Percentiles rank a stretch among this genome's conserved stretches.
Conservation (phyloP, 2,888 invertebrate genomes). For the Lithophane leautieri region DNA sequence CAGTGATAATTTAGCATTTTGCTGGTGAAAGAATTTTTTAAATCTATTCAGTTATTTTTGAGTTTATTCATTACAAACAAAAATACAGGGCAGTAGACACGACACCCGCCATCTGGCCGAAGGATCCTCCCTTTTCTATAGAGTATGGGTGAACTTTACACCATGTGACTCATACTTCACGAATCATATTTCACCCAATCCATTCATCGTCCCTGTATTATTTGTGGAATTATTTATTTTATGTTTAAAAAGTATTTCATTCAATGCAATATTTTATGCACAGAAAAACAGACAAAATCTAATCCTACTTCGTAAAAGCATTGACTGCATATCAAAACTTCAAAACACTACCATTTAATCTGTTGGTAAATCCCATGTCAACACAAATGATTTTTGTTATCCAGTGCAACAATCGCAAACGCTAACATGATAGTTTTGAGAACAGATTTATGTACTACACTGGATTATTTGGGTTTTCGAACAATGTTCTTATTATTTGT, state of each 20-base stretch:
- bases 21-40: no score
- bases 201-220: no score
- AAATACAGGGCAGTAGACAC: no score
- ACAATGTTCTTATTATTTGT: neutral
- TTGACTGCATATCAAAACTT: neutral
- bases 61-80: no score
- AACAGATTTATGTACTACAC: neutral
- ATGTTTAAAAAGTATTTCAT: neutral
- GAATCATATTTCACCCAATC: no score
- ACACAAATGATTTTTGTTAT: constrained; percentile 12
- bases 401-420: neutral
- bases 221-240: no score
- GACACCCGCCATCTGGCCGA: no score
- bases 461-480: neutral
- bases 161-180: no score
- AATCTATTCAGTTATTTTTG: no score
- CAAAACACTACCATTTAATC: constrained; percentile 32
- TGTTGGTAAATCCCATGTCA: constrained; percentile 19
- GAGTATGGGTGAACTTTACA: no score
- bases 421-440: neutral
- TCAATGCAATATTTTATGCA: neutral
- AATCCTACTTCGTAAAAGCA: constrained; percentile 13
- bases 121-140: no score
- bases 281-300: neutral
- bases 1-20: no score